Conservation (phyloP, 2,113 vertebrate species). For the Macrotis lagotis region DNA sequence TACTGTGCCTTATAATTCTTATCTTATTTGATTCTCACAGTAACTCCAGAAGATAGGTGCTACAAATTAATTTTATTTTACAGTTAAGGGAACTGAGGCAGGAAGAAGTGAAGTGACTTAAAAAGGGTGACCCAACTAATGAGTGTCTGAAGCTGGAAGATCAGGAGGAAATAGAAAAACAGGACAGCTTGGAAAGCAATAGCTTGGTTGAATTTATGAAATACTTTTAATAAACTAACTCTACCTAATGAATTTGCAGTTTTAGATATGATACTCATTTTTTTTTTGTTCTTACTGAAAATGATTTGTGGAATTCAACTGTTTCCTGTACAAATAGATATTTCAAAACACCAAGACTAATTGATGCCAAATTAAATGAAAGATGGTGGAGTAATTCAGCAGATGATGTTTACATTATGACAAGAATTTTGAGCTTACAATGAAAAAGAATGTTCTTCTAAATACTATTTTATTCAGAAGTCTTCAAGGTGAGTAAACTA, state of each 20-base stretch:
- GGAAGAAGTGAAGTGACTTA: background rate
- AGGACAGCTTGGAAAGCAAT: background rate
- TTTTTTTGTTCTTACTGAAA: background rate
- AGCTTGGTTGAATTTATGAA: background rate
- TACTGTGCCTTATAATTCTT: constrained; percentile 18
- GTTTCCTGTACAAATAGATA: background rate
- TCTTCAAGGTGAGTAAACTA: background rate
- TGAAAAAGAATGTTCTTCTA: constrained; percentile 31
- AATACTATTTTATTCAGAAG: constrained; percentile 14
- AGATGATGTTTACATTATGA: constrained; percentile 10
- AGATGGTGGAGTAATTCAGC: constrained; percentile 34
- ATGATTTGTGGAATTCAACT: background rate
- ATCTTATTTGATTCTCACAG: constrained; percentile 30
- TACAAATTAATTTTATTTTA: background rate
- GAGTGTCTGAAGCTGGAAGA: background rate
- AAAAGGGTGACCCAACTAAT: background rate
- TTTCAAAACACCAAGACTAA: background rate
- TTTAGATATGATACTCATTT: background rate
- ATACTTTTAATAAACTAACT: background rate
- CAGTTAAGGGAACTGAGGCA: constrained; percentile 35
- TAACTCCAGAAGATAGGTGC: background rate
- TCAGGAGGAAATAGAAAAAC: background rate
- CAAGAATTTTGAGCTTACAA: constrained; percentile 26
- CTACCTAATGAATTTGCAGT: constrained; percentile 20
- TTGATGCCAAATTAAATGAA: background rate